These are phyloP conservation scores for Trileptium ribeirensis DNA, from an alignment of 2,888 invertebrate species.

Conservation along the genomic window DNA sequence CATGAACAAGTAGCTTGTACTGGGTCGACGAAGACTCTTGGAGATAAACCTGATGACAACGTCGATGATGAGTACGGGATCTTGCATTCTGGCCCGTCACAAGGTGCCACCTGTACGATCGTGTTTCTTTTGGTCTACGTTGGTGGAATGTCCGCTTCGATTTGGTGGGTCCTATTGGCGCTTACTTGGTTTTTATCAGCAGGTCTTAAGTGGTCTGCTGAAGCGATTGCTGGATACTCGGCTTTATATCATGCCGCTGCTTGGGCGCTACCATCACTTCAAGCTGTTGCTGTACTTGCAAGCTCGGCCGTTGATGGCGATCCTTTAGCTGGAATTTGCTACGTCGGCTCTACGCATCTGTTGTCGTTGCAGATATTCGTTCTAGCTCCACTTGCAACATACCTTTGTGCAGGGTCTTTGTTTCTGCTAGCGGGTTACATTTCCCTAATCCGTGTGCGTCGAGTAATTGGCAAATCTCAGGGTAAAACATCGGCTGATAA, in stretches of 20 bases:
- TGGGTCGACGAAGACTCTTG: neutral
- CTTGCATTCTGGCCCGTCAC: constrained; percentile 56
- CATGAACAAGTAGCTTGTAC: constrained; percentile 82
- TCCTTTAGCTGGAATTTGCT: constrained; percentile 89
- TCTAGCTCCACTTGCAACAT: constrained; percentile 73
- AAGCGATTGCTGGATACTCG: constrained; percentile 85
- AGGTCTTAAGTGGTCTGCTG: constrained; percentile 96
- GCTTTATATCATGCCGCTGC: constrained; percentile 93
- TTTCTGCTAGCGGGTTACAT: constrained; percentile 89
- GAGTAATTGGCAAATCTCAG: constrained; percentile 65
- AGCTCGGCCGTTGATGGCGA: constrained; percentile 91
- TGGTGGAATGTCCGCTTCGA: constrained; percentile 96
- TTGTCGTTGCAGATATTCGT: constrained; percentile 77
- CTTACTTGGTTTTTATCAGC: constrained; percentile 97
- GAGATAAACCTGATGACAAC: neutral
- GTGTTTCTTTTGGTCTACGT: constrained; percentile 93
- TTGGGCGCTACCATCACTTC: constrained; percentile 86
- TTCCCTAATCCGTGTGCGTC: constrained; percentile 80
- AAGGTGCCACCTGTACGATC: constrained; percentile 76
- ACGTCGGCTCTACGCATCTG: constrained; percentile 83
- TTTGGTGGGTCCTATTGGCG: constrained; percentile 89
- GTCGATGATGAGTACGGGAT: constrained; percentile 42
- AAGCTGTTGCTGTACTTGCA: constrained; percentile 76
- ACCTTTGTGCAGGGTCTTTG: constrained; percentile 79
- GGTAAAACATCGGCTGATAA: constrained; percentile 74